Evolutionary conservation across 2,113 vertebrate species (phyloP).

Genomic region (Phycodurus eques): DNA sequence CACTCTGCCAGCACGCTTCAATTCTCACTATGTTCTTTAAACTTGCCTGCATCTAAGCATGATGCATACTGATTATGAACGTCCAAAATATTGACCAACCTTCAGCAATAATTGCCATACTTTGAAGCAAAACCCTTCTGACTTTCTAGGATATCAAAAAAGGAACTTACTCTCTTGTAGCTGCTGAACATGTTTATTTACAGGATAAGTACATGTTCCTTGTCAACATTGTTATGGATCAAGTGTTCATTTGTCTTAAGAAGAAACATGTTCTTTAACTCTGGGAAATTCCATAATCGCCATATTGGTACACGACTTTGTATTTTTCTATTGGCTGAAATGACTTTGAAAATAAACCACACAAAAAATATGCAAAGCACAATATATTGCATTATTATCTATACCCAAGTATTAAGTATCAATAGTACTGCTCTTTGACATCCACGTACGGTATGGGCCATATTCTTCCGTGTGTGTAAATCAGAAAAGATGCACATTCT

Average conservation of each 20-base stretch:
- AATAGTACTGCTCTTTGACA: too few species aligned
- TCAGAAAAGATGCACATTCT: too few species aligned
- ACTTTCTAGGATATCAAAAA: too few species aligned
- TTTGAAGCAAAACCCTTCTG: too few species aligned
- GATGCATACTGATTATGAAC: not conserved
- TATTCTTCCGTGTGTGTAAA: too few species aligned
- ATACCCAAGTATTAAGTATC: too few species aligned
- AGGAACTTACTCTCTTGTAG: too few species aligned
- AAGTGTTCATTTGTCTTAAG: not conserved
- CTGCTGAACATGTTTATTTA: not conserved
- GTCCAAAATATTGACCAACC: too few species aligned
- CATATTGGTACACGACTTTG: not conserved
- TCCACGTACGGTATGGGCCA: too few species aligned
- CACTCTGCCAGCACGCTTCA: not conserved
- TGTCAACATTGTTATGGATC: not conserved
- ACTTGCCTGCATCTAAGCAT: not conserved
- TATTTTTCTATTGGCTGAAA: not conserved
- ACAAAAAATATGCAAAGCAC: too few species aligned
- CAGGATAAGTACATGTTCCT: not conserved
- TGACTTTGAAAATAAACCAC: not conserved
- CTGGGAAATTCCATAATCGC: not conserved
- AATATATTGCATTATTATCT: too few species aligned
- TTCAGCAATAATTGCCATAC: too few species aligned
- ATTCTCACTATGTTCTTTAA: not conserved
- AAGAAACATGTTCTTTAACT: not conserved